Base-by-base conservation (phyloP, 2,797 vertebrate species). In the Myotis planiceps region DNA sequence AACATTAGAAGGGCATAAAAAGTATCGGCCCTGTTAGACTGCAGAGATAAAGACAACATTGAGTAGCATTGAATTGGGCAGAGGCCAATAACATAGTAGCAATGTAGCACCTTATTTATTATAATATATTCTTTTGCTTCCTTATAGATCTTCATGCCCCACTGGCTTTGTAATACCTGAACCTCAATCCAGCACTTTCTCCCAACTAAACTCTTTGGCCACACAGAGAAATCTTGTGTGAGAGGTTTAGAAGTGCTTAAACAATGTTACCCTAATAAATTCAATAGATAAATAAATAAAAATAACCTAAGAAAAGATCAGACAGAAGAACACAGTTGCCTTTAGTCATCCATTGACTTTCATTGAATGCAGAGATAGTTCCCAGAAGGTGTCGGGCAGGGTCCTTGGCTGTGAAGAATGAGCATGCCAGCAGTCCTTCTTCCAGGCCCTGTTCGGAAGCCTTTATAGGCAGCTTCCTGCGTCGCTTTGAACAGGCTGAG, bases 1-100 rank as follows among this genome's bases (percentile, higher is more conserved):
- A 94, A 83, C 69, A 79, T 90, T 95, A 79, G 96, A 90, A 88
- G 81, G 81, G 9, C 47, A n/a, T 93, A 88, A 55, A n/a, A 49
- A 69, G 66, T 42, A 69, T 45, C 63, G 85, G 37, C 15, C 32
- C 72, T 72, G 29, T 81, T 55, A 83, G 63, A 29, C 7, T 16
- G 13, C 37, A 88, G 53, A 72, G 79, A 18, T 78, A 63, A 86
- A 53, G 32, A 42, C 32, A 45, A 6, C 71, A 42, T 74, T 88
- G 42, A 37, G 1, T 34, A 19, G 7, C 21, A 27, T 69, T 39
- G 1, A 49, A 21, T 29, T 13, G 21, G 19, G 2, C 29, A 42
- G 39, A 51, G 58, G 29, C 42, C 55, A 47, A 27, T 49, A 34
- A 37, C 9, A 5, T 21, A 5, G 23, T n/a, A 66, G n/a, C 0